Percentiles rank a stretch among this genome's conserved stretches.
Conservation (phyloP, 2,797 vertebrate species). For the Coranthus polyacanthus region DNA sequence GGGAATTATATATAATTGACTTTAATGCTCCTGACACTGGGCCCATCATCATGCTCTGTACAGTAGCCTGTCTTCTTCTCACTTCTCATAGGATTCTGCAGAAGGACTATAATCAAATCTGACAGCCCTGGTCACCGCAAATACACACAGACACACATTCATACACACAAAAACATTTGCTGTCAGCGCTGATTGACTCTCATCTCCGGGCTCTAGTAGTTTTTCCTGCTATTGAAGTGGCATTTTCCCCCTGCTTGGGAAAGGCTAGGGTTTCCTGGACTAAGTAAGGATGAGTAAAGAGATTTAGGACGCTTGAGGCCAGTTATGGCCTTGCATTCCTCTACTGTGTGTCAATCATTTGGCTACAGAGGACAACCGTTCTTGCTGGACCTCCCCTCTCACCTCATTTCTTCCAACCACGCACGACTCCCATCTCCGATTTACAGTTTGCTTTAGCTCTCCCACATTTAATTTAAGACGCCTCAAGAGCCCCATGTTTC, state of each 20-base stretch:
- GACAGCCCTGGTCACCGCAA: constrained; percentile 40
- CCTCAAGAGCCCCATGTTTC: constrained; percentile 18
- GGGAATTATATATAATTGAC: constrained; percentile 43
- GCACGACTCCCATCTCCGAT: constrained; percentile 24
- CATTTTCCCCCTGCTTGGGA: constrained; percentile 55
- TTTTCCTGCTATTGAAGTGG: constrained; percentile 69
- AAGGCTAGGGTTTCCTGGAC: constrained; percentile 70
- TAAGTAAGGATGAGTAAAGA: constrained; percentile 75
- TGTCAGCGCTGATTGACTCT: constrained; percentile 65
- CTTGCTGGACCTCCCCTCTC: constrained; percentile 31
- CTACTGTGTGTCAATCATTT: constrained; percentile 64
- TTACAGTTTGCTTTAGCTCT: constrained; percentile 25
- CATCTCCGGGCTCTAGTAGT: constrained; percentile 56
- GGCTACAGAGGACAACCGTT: constrained; percentile 12
- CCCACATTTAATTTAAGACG: constrained; percentile 22
- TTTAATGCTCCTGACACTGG: constrained; percentile 45
- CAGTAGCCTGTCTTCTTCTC: constrained; percentile 15
- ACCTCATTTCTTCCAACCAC: constrained; percentile 34
- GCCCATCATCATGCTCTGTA: constrained; percentile 32
- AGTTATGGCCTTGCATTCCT: constrained; percentile 62
- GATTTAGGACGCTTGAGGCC: constrained; percentile 42
- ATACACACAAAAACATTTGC: constrained; percentile 44
- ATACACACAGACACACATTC: constrained; percentile 29
- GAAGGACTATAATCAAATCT: constrained; percentile 57
- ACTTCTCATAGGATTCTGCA: constrained; percentile 39